Base-by-base conservation (phyloP, 2,888 invertebrate species). In the Byasa hedistus region DNA sequence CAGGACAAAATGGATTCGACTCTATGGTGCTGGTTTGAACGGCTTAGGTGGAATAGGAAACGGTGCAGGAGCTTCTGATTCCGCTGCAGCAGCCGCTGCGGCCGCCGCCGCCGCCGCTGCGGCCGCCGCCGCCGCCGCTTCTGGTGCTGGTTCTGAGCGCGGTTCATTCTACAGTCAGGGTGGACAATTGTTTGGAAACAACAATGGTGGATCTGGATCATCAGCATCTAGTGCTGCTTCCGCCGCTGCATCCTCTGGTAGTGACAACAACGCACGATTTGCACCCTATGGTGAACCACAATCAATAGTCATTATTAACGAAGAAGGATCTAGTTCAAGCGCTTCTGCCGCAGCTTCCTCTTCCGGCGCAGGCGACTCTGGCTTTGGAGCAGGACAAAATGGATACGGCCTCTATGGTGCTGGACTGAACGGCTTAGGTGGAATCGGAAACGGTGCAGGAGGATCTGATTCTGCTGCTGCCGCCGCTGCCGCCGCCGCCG, bases 401-500 rank as follows among this genome's bases (percentile, higher is more conserved):
- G 27, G 27, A 27, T 8, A 7, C 27, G 27, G 27, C 0, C 3
- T 27, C 27, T 27, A 27, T 27, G 27, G 27, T 8, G 4, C 27
- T 27, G 27, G 27, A 27, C 27, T 27, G 27, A 27, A 27, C 27
- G 27, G 27, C 27, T 27, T 27, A 27, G 27, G 27, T 8, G 27
- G 27, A 27, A 8, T 4, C 4, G 54, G 52, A 3, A 8, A 27
- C 17, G 59, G 57, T 22, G 51, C 27, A 3, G 57, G 62, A 56
- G 62, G 63, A 23, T 24, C 48, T 17, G 24, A 39, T 17, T 56
- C 70, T 12, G 52, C 58, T 12, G 54, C 65, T 10, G 57, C 59
- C 1, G 48, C 56, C n/a, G 52, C 21, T 22, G 24, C 52, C 5
- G 58, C 69, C 12, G 55, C 58, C 24, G 48, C 66, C 8, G 32